Evolutionary conservation across 2,888 invertebrate species (phyloP).

Genomic region (Miltochrista miniata): DNA sequence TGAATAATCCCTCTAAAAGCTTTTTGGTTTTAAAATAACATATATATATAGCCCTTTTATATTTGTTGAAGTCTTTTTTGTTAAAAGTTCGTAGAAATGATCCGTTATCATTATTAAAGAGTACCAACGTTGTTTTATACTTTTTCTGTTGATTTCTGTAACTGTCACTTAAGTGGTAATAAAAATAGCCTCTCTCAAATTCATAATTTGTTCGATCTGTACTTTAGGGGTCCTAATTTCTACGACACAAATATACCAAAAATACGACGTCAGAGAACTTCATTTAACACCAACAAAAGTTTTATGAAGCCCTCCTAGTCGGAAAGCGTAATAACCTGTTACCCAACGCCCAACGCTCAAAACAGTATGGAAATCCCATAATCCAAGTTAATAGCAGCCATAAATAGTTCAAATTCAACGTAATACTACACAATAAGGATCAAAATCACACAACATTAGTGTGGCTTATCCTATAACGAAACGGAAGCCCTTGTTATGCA

Average conservation of each 20-base stretch:
- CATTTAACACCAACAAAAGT: neutral
- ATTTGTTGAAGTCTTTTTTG: too few relatives aligned
- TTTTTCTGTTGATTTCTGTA: too few relatives aligned
- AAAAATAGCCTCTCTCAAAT: too few relatives aligned
- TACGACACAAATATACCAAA: too few relatives aligned
- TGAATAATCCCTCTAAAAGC: conserved; percentile 26
- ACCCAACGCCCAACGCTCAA: conserved; percentile 7
- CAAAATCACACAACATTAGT: conserved; percentile 26
- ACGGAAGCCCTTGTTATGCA: conserved; percentile 45
- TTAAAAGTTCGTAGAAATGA: too few relatives aligned
- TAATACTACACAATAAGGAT: conserved; percentile 14
- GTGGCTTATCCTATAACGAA: conserved; percentile 25
- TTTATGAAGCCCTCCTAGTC: neutral
- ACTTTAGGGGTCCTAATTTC: too few relatives aligned
- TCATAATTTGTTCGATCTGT: too few relatives aligned
- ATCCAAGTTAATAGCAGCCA: conserved; percentile 14
- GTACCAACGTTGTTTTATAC: too few relatives aligned
- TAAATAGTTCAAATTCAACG: conserved; percentile 22
- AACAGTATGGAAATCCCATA: conserved; percentile 19
- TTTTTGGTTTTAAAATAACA: conserved; percentile 22
- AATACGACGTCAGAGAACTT: too few relatives aligned
- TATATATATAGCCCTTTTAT: neutral
- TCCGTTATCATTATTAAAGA: too few relatives aligned
- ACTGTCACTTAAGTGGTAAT: too few relatives aligned
- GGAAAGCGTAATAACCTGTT: conserved; percentile 6